Base-by-base conservation (phyloP, 2,888 invertebrate species). In the Amaurobius ferox region DNA sequence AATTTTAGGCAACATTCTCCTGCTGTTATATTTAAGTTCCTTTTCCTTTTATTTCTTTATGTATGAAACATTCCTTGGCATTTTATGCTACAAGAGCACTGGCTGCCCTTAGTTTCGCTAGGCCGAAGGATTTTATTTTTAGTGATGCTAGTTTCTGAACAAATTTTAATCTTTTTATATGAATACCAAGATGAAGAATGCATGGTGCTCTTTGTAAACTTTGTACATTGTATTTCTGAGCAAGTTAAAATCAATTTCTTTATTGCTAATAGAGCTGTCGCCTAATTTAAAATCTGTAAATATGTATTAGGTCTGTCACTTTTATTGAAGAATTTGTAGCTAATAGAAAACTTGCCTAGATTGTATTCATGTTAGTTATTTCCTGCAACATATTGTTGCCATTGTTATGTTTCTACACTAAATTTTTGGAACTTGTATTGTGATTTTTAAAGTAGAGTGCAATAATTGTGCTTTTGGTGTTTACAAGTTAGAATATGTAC, bases 401-500 rank as follows among this genome's bases (percentile, higher is more conserved):
- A 62, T 44, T 61, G 74, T 74, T 78, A 68, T 35, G 68, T 80
- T 73, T 68, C 40, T 61, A 61, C 55, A 55, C 55, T 28, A 67
- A 44, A 19, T 72, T 79, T 72, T 32, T 62, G 23, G 62, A 39
- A 16, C 13, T 55, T 70, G 62, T 67, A 80, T 67, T 80, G 79
- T 73, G 80, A 73, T 80, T 80, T 72, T 44, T 73, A 66, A 30
- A 39, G 67, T 80, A 74, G 72, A 79, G 80, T 80, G 80, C 80
- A 80, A 80, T 80, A 80, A 66, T 40, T 62, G 55, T 74, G 55
- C 48, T 80, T 48, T 80, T 71, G 62, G 28, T 66, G 64, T 67
- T 80, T 29, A 48, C 9, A 9, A 6, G 68, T 44, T 66, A 66
- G 66, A 6, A 66, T 32, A 32, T 39, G 48, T 74, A 40, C n/a